phyloP scores from a whole-genome alignment of 2,113 vertebrate species.

The Porphyrio hochstetteri region DNA sequence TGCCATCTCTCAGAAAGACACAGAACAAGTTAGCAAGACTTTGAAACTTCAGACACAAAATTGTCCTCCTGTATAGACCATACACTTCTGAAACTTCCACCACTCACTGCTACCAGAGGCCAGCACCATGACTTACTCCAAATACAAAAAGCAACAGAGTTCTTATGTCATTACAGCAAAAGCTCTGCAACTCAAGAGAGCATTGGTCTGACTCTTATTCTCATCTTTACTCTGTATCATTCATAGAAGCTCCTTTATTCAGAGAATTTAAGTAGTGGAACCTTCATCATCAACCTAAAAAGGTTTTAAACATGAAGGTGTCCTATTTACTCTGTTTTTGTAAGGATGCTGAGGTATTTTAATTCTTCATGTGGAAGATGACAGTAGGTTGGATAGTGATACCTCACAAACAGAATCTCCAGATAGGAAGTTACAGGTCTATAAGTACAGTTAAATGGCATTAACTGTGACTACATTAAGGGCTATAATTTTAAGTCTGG shows the following conservation, averaged over 20 bases:
- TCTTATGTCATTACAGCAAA: not conserved
- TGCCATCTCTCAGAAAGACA: not conserved
- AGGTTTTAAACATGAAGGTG: not conserved
- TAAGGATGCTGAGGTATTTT: not conserved
- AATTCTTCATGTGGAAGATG: not conserved
- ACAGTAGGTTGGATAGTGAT: not conserved
- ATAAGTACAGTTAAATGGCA: not conserved
- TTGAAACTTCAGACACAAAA: not conserved
- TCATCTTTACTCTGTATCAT: not conserved
- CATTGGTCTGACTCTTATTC: not conserved
- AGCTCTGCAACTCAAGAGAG: not conserved
- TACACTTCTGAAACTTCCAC: not conserved
- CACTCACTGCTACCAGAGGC: not conserved
- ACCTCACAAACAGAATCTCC: not conserved
- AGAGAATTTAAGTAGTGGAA: not conserved
- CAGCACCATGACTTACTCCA: not conserved
- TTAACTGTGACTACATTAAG: not conserved
- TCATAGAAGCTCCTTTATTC: not conserved
- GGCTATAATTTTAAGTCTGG: not conserved
- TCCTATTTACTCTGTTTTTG: not conserved
- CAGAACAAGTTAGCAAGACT: not conserved
- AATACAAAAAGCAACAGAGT: not conserved
- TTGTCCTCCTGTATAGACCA: not conserved
- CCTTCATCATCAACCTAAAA: not conserved
- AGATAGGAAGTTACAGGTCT: not conserved